Conservation (phyloP, 1,140 invertebrate genomes). For the Triops longicaudatus region DNA sequence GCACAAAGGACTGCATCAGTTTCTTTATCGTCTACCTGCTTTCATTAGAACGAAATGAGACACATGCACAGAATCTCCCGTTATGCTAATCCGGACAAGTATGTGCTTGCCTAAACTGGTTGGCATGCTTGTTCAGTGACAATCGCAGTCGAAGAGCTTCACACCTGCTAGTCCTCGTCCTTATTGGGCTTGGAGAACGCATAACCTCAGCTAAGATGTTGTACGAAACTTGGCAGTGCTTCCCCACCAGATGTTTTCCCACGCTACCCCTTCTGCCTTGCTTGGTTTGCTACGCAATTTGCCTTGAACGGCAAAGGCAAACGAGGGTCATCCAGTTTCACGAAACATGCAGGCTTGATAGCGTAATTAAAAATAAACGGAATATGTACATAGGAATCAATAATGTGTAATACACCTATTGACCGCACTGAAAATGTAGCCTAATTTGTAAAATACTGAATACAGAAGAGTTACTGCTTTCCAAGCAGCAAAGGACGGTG, state of each 20-base stretch:
- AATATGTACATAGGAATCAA: neutral
- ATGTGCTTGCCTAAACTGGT: conserved; percentile 3
- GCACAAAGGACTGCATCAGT: neutral
- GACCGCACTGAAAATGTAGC: too few species aligned
- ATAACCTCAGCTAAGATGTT: neutral
- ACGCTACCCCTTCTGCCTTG: conserved; percentile 10
- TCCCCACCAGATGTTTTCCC: conserved; percentile 4
- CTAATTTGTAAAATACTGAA: too few species aligned
- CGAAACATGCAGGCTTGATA: neutral
- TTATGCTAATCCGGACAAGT: conserved; percentile 11
- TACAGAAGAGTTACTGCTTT: too few species aligned
- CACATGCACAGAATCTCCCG: conserved; percentile 7
- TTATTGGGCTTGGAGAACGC: conserved; percentile 6
- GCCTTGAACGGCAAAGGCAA: conserved; percentile 5
- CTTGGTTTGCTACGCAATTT: neutral
- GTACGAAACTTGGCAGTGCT: neutral
- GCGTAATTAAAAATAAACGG: neutral
- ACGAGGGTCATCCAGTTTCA: conserved; percentile 10
- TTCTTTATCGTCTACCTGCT: neutral
- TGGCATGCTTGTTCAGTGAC: neutral
- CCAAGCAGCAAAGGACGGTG: too few species aligned
- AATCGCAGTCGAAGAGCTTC: conserved; percentile 10
- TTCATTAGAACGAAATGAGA: neutral
- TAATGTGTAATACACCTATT: neutral
- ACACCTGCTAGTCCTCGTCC: conserved; percentile 3